Percentiles rank a stretch among this genome's conserved stretches.
Evolutionary conservation across 2,113 vertebrate species (phyloP).

Genomic region (Cyprinodon variegatus): DNA sequence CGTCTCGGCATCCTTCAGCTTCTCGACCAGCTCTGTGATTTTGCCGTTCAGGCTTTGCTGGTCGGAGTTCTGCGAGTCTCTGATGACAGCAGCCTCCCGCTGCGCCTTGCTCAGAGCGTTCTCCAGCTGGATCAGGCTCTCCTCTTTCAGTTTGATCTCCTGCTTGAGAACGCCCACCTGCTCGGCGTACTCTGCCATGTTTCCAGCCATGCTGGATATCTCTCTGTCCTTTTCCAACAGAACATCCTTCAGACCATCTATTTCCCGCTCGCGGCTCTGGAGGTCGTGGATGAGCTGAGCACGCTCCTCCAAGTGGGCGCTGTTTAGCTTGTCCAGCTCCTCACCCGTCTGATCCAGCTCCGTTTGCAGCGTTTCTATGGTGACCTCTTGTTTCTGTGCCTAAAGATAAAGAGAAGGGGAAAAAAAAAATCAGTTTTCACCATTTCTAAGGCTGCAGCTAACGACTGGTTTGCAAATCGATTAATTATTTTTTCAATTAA

Average conservation of each 20-base stretch:
- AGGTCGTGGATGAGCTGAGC: conserved; percentile 89
- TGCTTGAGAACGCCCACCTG: conserved; percentile 81
- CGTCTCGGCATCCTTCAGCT: conserved; percentile 69
- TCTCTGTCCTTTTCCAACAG: conserved; percentile 86
- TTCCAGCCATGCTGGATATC: conserved; percentile 76
- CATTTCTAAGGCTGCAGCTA: background rate
- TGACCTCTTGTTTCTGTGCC: conserved; percentile 82
- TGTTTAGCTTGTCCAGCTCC: conserved; percentile 89
- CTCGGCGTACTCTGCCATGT: conserved; percentile 82
- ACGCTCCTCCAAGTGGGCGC: conserved; percentile 85
- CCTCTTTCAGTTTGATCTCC: conserved; percentile 83
- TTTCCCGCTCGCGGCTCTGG: conserved; percentile 89
- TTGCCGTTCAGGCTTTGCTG: conserved; percentile 76
- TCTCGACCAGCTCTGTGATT: conserved; percentile 79
- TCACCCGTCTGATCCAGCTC: conserved; percentile 90
- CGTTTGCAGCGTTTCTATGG: conserved; percentile 80
- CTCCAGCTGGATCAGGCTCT: conserved; percentile 79
- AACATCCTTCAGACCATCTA: conserved; percentile 84
- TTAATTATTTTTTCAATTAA: no score
- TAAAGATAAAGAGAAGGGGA: conserved; percentile 38
- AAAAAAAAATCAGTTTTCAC: background rate
- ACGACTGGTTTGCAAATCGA: no score
- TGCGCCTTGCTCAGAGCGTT: conserved; percentile 79
- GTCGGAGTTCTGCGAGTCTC: conserved; percentile 83
- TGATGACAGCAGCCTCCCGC: conserved; percentile 75